Base-by-base conservation (phyloP, 1,140 invertebrate species). In the Trichonephila clavata region DNA sequence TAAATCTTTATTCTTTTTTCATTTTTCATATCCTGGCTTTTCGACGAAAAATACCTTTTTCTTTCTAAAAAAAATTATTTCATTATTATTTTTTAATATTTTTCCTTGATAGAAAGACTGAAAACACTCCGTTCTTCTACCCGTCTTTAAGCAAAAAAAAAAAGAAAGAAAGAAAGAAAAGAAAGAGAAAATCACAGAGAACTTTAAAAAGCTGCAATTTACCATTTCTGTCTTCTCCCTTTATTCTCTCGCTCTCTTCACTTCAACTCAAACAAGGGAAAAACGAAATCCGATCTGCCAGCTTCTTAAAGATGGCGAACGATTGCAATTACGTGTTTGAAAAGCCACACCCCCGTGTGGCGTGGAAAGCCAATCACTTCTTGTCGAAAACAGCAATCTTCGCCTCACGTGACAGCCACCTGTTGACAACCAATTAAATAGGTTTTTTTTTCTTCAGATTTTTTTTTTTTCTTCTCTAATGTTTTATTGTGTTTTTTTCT, bases 381-480 rank as follows among this genome's bases (percentile, higher is more conserved):
- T 32, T 59, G 60, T 61, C 57, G 84, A 86, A 86, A 86, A 86
- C 84, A 86, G 59, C 84, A 86, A 86, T 86, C 84, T 63, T 86
- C 84, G 59, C 59, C 14, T 86, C 84, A 86, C 60, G 57, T 86
- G 84, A 86, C 84, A 27, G 27, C 84, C 59, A 86, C 84, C 84
- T 86, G 84, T 86, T 86, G 84, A 86, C 84, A 86, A 32, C 84
- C 59, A 86, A 86, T 86, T 86, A 86, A 86, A 61, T 32, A 86
- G n/a, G 3, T 24, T 83, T 83, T 83, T 83, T 83, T n/a, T 59
- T 83, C 50, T 57, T 71, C 80, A 18, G 39, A 83, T 24, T 57
- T 57, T 83, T 57, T 50, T 57, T 6, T 0, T n/a, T n/a, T 81
- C 18, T 43, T 50, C 7, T 50, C 6, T 2, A n/a, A 39, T 57